Evolutionary conservation across 2,113 vertebrate species (phyloP).

Genomic region (Nycticryphes semicollaris): DNA sequence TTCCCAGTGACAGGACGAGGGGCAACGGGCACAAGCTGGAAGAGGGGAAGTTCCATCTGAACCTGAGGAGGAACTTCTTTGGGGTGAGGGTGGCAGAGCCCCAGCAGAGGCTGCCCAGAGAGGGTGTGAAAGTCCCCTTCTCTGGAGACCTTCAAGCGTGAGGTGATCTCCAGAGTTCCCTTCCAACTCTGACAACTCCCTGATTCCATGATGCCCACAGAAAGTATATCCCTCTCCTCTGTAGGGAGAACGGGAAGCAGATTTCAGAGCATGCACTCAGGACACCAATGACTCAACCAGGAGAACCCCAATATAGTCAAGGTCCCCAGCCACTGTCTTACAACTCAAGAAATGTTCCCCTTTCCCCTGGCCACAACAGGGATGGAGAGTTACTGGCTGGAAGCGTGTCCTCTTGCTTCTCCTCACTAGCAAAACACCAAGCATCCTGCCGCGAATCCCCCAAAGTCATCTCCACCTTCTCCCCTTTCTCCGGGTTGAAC

Average conservation of each 20-base stretch:
- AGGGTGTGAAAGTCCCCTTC: no score
- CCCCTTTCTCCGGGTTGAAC: neutral
- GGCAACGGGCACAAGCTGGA: no score
- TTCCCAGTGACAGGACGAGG: no score
- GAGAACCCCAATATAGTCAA: accelerated
- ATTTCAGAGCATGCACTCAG: accelerated
- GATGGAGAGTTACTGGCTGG: neutral
- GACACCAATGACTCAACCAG: neutral
- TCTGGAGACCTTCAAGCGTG: no score
- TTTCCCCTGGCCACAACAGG: neutral
- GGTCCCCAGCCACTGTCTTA: neutral
- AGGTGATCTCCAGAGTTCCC: no score
- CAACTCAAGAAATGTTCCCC: neutral
- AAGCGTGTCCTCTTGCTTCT: neutral
- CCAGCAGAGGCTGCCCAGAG: no score
- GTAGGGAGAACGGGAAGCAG: neutral
- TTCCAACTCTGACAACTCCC: no score
- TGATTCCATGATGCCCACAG: neutral
- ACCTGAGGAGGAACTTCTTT: no score
- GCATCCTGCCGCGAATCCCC: neutral
- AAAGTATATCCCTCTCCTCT: neutral
- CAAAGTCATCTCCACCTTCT: neutral
- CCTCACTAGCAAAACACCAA: neutral
- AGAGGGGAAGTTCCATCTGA: no score
- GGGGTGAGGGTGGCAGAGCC: no score